These are phyloP conservation scores for Cephus spinipes DNA, from an alignment of 2,888 invertebrate genomes.

Conservation along the genomic window DNA sequence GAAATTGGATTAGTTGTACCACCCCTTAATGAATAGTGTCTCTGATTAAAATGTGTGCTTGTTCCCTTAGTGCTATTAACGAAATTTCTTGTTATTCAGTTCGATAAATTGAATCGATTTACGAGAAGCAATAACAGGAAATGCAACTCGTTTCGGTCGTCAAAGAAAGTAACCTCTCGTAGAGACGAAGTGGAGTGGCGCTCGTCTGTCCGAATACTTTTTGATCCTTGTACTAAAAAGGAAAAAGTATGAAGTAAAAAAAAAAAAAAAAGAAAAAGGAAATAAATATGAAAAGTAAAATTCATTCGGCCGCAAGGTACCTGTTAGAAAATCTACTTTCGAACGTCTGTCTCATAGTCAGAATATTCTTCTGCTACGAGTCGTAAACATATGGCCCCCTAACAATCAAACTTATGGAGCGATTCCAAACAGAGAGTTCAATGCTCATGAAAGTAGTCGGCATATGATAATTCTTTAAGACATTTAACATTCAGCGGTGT, in stretches of 20 bases:
- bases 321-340: background rate
- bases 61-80: conserved; percentile 31
- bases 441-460: background rate
- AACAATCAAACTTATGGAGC: background rate
- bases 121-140: background rate
- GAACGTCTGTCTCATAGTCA: background rate
- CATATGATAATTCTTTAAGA: background rate
- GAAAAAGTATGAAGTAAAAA: background rate
- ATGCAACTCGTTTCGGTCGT: background rate
- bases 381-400: background rate
- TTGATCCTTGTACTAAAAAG: background rate
- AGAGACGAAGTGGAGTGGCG: background rate
- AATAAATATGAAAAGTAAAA: background rate
- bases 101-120: conserved; percentile 17
- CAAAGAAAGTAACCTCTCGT: background rate
- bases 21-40: background rate
- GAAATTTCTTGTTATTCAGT: conserved; percentile 7
- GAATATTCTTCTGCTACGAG: background rate
- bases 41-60: conserved; percentile 38
- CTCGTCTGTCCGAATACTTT: background rate
- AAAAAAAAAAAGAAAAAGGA: background rate
- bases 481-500: background rate
- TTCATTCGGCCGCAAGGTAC: background rate
- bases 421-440: background rate
- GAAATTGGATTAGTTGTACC: conserved; percentile 11